phyloP scores from a whole-genome alignment of 2,113 vertebrate genomes.

The Pedionomus torquatus region DNA sequence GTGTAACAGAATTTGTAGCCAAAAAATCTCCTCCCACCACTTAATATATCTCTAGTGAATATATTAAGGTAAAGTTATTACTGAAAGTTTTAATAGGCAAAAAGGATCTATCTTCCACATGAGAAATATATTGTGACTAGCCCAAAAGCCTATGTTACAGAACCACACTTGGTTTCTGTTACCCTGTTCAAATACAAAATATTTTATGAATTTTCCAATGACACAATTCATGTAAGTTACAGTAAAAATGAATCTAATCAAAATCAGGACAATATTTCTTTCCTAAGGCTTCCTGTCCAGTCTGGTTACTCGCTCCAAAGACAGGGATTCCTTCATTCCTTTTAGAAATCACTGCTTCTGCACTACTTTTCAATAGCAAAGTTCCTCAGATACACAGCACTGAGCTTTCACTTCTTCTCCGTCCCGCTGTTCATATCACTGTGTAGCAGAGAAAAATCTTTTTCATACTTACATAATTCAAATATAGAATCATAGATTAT shows the following conservation, averaged over 20 bases:
- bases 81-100: background rate
- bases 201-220: background rate
- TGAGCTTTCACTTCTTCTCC: background rate
- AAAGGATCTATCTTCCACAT: background rate
- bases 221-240: rapidly evolving
- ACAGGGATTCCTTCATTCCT: background rate
- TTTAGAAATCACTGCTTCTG: background rate
- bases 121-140: background rate
- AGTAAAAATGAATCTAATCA: background rate
- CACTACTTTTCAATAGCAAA: background rate
- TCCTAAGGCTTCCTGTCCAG: background rate
- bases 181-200: background rate
- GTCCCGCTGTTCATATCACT: background rate
- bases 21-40: background rate
- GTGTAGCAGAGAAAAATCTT: background rate
- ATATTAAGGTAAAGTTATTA: background rate
- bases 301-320: background rate
- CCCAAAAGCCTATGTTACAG: background rate
- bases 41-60: background rate
- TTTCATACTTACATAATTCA: background rate
- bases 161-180: background rate
- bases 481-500: too few relatives aligned
- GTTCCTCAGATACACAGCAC: background rate
- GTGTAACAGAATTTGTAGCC: background rate
- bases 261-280: background rate